Evolutionary conservation across 1,140 invertebrate species (phyloP).

Genomic region (Rhizoglyphus robini): DNA sequence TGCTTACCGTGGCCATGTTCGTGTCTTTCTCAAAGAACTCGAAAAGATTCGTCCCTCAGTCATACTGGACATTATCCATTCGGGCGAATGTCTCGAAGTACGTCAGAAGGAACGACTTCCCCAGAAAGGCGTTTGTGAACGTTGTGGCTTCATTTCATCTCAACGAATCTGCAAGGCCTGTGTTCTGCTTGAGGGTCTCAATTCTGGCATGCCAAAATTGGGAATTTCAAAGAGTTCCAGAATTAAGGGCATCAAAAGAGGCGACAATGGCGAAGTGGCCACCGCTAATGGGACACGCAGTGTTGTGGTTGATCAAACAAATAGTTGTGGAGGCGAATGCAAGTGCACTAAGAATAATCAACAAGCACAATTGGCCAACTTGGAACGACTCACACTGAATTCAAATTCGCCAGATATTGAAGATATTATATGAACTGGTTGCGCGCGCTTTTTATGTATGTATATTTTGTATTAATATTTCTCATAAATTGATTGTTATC

Average conservation of each 20-base stretch:
- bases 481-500: no score
- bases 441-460: no score
- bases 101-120: slow-evolving; percentile 62
- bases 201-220: slow-evolving; percentile 65
- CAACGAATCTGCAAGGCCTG: slow-evolving; percentile 94
- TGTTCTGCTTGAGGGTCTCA: slow-evolving; percentile 83
- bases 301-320: no score
- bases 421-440: no score
- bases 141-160: slow-evolving; percentile 90
- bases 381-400: no score
- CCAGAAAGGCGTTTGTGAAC: slow-evolving; percentile 54
- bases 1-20: slow-evolving; percentile 86
- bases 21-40: slow-evolving; percentile 85
- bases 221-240: slow-evolving; percentile 25
- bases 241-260: slow-evolving; percentile 10
- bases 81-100: slow-evolving; percentile 73
- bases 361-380: no score
- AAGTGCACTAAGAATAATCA: no score
- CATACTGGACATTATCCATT: slow-evolving; percentile 95
- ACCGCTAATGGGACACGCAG: no score
- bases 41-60: slow-evolving; percentile 82
- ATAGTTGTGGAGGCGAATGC: no score
- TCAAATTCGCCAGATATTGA: no score
- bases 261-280: background rate
- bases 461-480: no score